phyloP scores from a whole-genome alignment of 2,113 vertebrate genomes.

The Formicarius rufipectus region DNA sequence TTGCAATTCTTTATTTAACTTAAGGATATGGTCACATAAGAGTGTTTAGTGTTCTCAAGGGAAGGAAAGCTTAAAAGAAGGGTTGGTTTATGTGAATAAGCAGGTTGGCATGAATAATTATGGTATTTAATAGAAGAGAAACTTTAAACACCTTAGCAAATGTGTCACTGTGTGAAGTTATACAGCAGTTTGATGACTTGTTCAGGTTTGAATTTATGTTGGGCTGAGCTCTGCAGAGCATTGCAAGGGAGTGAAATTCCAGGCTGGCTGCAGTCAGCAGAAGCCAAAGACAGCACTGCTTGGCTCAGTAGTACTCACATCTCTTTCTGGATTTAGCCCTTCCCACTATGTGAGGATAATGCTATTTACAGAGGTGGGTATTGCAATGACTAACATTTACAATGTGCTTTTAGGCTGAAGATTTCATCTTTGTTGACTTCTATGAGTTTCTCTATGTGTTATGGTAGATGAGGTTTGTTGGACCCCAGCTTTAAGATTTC shows the following conservation, averaged over 20 bases:
- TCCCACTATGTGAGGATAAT: background rate
- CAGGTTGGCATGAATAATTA: background rate
- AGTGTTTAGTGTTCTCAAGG: constrained; percentile 4
- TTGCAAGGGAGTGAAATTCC: background rate
- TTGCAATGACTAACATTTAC: background rate
- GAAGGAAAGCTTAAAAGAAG: background rate
- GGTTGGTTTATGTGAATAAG: background rate
- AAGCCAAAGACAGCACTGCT: background rate
- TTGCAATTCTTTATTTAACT: constrained; percentile 14
- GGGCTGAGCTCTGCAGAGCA: background rate
- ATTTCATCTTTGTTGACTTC: background rate
- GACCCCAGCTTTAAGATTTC: background rate
- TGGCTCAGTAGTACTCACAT: background rate
- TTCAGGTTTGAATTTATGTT: background rate
- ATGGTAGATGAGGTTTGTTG: background rate
- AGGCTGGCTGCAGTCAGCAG: background rate
- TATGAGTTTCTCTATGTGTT: background rate
- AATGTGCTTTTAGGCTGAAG: background rate
- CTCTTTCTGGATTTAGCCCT: background rate
- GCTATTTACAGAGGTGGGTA: background rate
- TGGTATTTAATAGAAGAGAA: constrained; percentile 15
- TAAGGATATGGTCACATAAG: background rate
- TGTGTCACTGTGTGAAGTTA: background rate
- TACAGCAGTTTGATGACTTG: background rate
- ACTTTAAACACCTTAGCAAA: constrained; percentile 15